Base-by-base conservation (phyloP, 2,888 invertebrate species). In the Xestia sexstrigata region DNA sequence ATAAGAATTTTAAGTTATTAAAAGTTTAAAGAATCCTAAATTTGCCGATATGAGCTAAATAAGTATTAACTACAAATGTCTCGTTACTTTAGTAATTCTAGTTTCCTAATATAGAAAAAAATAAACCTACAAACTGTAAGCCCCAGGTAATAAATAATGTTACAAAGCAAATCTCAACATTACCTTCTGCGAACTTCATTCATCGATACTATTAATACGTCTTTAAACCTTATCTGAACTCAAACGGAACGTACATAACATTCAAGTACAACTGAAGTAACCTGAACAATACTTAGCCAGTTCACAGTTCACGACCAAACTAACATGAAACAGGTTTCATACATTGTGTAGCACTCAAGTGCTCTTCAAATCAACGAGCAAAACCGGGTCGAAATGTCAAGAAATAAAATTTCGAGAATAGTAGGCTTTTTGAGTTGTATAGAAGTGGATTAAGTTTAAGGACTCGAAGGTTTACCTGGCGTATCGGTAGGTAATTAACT, bases 241-340 rank as follows among this genome's bases (percentile, higher is more conserved):
- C 49, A 69, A 69, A 72, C 49, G 63, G 39, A 78, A 55, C 30
- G 35, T 70, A 55, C 47, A 26, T 47, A 45, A 35, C 39, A 35
- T 17, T 49, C 58, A 39, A 60, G 71, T 70, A 71, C n/a, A 13
- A 30, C 17, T 58, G 30, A 78, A 78, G 65, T 58, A 23, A 42
- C 17, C 26, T 49, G 26, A 69, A 70, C 55, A 70, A 30, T 69
- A 39, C 82, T 79, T n/a, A 60, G 42, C 58, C 26, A n/a, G 76
- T 67, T 79, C 62, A 73, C 73, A n/a, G 76, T 76, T 79, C 62
- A 70, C 73, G 73, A 60, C 2, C 73, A 69, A 79, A 82, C 62
- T 67, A 84, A 84, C 66, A 84, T 42, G 30, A 62, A 81, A 73
- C 72, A 67, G 79, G 84, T 84, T 84, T 58, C 63, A 71, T 84